Percentiles rank a stretch among this genome's conserved stretches.
Evolutionary conservation across 2,797 vertebrate species (phyloP).

Genomic region (Scyliorhinus canicula): DNA sequence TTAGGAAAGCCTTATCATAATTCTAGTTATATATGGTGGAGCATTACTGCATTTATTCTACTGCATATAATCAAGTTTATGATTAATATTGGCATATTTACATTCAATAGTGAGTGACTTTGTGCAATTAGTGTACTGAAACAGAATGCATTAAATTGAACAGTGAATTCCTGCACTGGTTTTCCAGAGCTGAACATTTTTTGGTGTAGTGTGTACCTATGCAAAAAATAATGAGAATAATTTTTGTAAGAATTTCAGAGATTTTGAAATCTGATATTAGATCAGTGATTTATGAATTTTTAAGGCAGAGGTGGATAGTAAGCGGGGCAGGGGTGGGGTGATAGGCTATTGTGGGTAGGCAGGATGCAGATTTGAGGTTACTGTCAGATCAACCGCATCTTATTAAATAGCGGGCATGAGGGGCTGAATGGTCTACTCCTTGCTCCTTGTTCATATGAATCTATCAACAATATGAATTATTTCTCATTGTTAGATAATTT

Average conservation of each 20-base stretch:
- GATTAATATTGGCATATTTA: not conserved
- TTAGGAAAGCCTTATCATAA: not conserved
- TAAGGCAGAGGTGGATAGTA: too few relatives aligned
- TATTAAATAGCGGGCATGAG: too few relatives aligned
- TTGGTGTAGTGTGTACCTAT: too few relatives aligned
- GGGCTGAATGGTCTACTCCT: too few relatives aligned
- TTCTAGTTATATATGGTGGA: not conserved
- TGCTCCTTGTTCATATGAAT: not conserved
- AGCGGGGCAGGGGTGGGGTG: too few relatives aligned
- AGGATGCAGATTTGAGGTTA: too few relatives aligned
- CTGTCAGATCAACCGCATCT: too few relatives aligned
- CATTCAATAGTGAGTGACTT: not conserved
- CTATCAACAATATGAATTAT: not conserved
- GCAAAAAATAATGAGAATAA: not conserved
- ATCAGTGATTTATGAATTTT: not conserved
- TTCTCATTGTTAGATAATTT: not conserved
- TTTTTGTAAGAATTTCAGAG: not conserved
- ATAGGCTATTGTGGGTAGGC: too few relatives aligned
- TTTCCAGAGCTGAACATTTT: not conserved
- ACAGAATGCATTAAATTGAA: not conserved
- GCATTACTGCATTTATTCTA: not conserved
- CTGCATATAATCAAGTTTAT: not conserved
- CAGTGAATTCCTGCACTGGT: not conserved
- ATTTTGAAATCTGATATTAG: not conserved
- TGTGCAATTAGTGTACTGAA: not conserved